Conservation (phyloP, 2,797 vertebrate species). For the Hylomyscus alleni region DNA sequence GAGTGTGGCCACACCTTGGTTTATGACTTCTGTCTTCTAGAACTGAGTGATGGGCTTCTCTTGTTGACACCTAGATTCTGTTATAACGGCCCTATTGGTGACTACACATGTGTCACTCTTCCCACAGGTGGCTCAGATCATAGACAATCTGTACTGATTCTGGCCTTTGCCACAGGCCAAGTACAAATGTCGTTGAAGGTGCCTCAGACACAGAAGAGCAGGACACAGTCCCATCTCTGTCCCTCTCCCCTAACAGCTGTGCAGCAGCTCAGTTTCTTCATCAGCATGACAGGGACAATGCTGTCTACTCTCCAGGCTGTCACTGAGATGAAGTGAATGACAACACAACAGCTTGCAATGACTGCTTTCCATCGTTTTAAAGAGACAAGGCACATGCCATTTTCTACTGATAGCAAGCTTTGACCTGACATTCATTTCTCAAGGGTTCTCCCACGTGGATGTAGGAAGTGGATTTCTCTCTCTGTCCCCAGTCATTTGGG, state of each 20-base stretch:
- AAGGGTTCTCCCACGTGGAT: too few species aligned
- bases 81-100: neutral
- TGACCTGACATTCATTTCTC: too few species aligned
- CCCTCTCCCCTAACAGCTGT: neutral
- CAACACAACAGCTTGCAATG: neutral
- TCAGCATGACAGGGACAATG: neutral
- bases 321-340: neutral
- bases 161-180: neutral
- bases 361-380: neutral
- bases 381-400: neutral
- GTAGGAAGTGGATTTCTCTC: neutral
- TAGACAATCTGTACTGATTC: neutral
- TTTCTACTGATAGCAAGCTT: neutral
- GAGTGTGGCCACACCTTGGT: neutral
- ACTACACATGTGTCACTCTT: neutral
- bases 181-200: fast-evolving
- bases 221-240: neutral
- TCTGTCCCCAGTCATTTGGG: neutral
- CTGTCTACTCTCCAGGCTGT: neutral
- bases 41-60: neutral
- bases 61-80: neutral
- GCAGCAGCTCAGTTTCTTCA: neutral
- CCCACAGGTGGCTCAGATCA: neutral
- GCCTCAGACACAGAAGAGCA: neutral
- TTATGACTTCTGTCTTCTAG: neutral